These are phyloP conservation scores for Lonchura striata DNA, from an alignment of 2,113 vertebrate genomes.

Conservation along the genomic window DNA sequence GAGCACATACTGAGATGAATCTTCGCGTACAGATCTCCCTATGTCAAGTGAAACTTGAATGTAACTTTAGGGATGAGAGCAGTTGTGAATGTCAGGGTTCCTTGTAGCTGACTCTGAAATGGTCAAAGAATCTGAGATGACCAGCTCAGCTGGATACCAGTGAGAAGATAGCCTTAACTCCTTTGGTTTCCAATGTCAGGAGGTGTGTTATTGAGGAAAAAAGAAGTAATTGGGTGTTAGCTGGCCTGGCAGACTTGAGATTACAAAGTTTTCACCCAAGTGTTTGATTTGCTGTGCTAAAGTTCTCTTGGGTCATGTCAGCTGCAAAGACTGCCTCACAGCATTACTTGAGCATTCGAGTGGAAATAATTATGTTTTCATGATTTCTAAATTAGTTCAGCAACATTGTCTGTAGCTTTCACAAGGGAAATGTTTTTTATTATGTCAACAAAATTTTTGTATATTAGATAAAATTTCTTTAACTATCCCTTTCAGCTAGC, in stretches of 20 bases:
- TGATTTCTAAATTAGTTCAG: constrained; percentile 63
- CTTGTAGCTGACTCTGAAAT: not conserved
- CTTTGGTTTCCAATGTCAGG: not conserved
- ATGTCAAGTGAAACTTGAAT: not conserved
- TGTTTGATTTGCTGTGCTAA: constrained; percentile 23
- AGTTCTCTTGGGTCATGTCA: constrained; percentile 34
- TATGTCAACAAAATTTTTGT: constrained; percentile 57
- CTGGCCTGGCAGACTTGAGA: not conserved
- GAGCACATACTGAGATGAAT: not conserved
- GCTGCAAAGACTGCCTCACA: constrained; percentile 37
- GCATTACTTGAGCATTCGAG: constrained; percentile 60
- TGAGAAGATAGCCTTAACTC: not conserved
- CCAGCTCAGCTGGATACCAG: not conserved
- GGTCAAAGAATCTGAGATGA: not conserved
- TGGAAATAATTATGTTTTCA: constrained; percentile 67
- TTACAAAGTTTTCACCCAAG: constrained; percentile 8
- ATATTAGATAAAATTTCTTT: constrained; percentile 33
- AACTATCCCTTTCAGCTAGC: not conserved
- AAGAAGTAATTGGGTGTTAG: not conserved
- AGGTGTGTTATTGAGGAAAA: not conserved
- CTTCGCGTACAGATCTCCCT: not conserved
- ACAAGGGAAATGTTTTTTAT: constrained; percentile 56
- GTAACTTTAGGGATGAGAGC: not conserved
- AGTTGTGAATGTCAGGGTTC: not conserved
- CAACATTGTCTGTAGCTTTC: constrained; percentile 57